Percentiles rank a stretch among this genome's conserved stretches.
Conservation (phyloP, 2,797 vertebrate species). For the Galagoides demidoff region DNA sequence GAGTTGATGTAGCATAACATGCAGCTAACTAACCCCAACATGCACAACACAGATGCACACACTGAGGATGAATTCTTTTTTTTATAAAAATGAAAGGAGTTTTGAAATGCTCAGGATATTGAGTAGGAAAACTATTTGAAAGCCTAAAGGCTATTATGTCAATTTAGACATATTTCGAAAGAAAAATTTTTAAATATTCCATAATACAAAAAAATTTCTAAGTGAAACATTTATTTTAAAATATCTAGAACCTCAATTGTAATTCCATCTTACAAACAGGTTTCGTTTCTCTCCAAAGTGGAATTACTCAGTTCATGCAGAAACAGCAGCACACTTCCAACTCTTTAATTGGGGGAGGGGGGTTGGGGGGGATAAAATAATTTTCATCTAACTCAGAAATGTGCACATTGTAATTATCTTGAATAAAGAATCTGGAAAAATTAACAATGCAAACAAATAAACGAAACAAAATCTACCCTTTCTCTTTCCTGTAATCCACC, state of each 20-base stretch:
- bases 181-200: neutral
- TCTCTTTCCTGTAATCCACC: neutral
- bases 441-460: neutral
- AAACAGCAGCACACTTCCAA: slow-evolving; percentile 30
- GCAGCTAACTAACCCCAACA: slow-evolving; percentile 67
- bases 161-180: slow-evolving; percentile 56
- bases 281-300: slow-evolving; percentile 48
- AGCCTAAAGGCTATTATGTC: neutral
- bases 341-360: slow-evolving; percentile 26
- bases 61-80: neutral
- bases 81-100: slow-evolving; percentile 29
- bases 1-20: slow-evolving; percentile 6
- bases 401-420: slow-evolving; percentile 28
- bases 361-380: neutral
- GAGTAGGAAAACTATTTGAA: slow-evolving; percentile 57
- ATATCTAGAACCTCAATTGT: slow-evolving; percentile 42
- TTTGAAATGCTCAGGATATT: slow-evolving; percentile 57
- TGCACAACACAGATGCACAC: slow-evolving; percentile 60
- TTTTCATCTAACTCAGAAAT: slow-evolving; percentile 48
- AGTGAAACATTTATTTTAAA: slow-evolving; percentile 58
- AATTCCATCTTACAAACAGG: slow-evolving; percentile 44
- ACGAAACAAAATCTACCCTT: slow-evolving; percentile 27
- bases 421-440: slow-evolving; percentile 39
- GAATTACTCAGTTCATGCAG: slow-evolving; percentile 32
- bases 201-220: slow-evolving; percentile 55